Conservation (phyloP, 2,888 invertebrate species). For the Rhingia campestris region DNA sequence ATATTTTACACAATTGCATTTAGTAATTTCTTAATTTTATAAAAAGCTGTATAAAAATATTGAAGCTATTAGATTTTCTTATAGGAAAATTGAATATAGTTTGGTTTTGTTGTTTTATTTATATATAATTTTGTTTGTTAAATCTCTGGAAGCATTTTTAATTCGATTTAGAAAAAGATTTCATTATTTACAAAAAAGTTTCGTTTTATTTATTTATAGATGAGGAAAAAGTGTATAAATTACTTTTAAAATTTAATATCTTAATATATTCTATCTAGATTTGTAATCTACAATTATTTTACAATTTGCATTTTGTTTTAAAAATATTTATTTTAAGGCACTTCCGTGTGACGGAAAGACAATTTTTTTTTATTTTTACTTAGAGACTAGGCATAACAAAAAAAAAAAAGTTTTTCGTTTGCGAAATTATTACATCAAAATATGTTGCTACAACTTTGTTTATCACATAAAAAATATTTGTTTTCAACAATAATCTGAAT, state of each 20-base stretch:
- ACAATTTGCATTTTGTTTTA: constrained; percentile 39
- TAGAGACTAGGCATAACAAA: neutral
- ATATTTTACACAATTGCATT: constrained; percentile 52
- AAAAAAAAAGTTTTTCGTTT: constrained; percentile 1
- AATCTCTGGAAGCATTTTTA: constrained; percentile 67
- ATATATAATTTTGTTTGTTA: constrained; percentile 19
- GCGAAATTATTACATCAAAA: constrained; percentile 13
- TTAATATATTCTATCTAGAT: constrained; percentile 35
- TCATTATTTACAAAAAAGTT: constrained; percentile 39
- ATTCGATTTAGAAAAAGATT: constrained; percentile 58
- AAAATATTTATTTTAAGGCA: constrained; percentile 79
- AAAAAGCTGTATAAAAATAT: constrained; percentile 78
- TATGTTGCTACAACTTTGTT: constrained; percentile 6
- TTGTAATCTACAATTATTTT: constrained; percentile 35
- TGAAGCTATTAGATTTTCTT: constrained; percentile 76
- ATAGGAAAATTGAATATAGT: constrained; percentile 77
- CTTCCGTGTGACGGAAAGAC: constrained; percentile 83
- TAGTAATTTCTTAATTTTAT: constrained; percentile 74
- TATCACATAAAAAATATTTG: constrained; percentile 16
- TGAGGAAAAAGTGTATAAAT: constrained; percentile 71
- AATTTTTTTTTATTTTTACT: constrained; percentile 27
- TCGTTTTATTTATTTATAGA: constrained; percentile 31
- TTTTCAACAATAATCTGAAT: neutral
- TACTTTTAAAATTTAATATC: constrained; percentile 55
- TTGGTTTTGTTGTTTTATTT: constrained; percentile 18